Evolutionary conservation across 2,797 vertebrate genomes (phyloP), one percentile per base, ranked within the genome.

Genomic region (Cygnus olor): DNA sequence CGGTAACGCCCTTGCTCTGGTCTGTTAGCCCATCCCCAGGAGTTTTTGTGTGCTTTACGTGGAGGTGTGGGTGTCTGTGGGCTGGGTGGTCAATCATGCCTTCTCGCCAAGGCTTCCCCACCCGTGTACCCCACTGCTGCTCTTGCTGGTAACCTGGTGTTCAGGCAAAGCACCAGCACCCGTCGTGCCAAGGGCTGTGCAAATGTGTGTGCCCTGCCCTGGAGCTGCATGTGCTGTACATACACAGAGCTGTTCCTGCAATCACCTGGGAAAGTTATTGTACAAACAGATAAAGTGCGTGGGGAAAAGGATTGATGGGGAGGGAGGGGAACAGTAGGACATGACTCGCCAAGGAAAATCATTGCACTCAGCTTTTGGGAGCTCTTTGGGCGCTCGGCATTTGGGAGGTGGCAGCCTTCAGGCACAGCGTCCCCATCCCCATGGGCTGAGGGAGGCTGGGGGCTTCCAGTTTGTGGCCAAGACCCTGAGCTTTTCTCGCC

Each of bases 1-100:
- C 1, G 99, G 99, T 99, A 95, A 97, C 96, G 61, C 22, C 70
- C 44, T 74, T 51, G 27, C 51, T 27, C 40, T 28, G 24, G 10
- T 53, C 1, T 49, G 45, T 85, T 34, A 68, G 45, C 63, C 70
- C 30, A 69, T 81, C 56, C 58, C 3, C 36, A 13, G 24, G 36
- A 53, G 36, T 11, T 79, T 36, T 38, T 14, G 9, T 9, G 15
- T 3, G 17, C 17, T 15, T 10, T 28, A 2, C 4, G 5, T 27
- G 28, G 25, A 66, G 42, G 36, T 5, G 6, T 25, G 22, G 49
- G 27, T 3, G 3, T 11, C 1, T 1, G 18, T 0, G 1, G 27
- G 42, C 30, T 5, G 11, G 40, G 49, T 1, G 10, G 28, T 2
- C 34, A 30, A 28, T 14, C 22, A 5, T 6, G 1, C 47, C 56